Base-by-base conservation (phyloP, 2,113 vertebrate genomes). In the Lipotes vexillifer region DNA sequence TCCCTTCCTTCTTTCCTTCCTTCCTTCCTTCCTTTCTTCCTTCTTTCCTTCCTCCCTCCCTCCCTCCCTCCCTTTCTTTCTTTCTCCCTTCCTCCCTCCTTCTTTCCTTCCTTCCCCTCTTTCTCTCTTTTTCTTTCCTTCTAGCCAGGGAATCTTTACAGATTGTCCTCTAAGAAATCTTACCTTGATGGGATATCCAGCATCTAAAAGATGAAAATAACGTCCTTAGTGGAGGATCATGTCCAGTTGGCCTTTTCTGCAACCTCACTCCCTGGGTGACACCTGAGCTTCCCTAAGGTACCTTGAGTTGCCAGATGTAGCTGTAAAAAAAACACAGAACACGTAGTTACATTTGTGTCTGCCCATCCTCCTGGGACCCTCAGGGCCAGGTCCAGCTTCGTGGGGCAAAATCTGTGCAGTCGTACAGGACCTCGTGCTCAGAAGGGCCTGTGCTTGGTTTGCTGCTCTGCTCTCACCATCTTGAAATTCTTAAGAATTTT, bases 1-100 rank as follows among this genome's bases (percentile, higher is more conserved):
- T 25, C 10, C 29, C 49, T 21, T 20, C 17, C 52, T 18, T 20
- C 52, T 18, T 20, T 55, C 52, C 52, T 9, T 46, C 14, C 5
- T 18, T 11, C 31, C 31, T 57, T 46, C 17, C 20, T 33, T 17
- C 6, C 1, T 49, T 31, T 20, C 3, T 14, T 55, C 4, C 5
- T 18, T 55, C 2, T 2, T 15, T 15, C 11, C 12, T 10, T 4
- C 15, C 49, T 10, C 1, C 44, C 3, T 49, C 14, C 13, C 1
- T 49, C 14, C 13, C 4, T 18, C 18, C 0, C 14, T 15, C 5
- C 2, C 49, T 10, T 4, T 15, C 49, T 10, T 10, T 8, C 3
- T 49, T 49, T 12, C 3, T 18, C 0, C 17, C 17, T 55, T 6
- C 17, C 6, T 55, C 8, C 2, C 31, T 52, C 12, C 17, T 15